These are phyloP conservation scores for Nymphalis urticae DNA, from an alignment of 2,888 invertebrate species.

Conservation along the genomic window DNA sequence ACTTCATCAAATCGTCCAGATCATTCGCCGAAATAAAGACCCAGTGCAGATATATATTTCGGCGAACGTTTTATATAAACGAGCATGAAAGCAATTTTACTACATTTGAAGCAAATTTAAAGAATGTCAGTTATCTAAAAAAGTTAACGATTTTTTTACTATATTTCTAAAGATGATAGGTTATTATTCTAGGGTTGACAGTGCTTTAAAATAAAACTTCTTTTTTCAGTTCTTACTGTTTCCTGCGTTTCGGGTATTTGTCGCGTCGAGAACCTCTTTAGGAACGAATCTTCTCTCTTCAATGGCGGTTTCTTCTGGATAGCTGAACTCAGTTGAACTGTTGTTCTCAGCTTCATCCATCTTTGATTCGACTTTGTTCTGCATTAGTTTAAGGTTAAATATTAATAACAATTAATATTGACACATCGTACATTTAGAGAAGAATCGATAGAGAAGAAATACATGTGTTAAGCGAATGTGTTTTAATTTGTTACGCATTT, in stretches of 20 bases:
- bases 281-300: constrained; percentile 95
- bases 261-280: constrained; percentile 95
- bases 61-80: too few species aligned
- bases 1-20: too few species aligned
- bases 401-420: not conserved
- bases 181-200: not conserved
- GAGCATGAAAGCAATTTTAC: too few species aligned
- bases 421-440: not conserved
- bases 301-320: constrained; percentile 93
- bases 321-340: constrained; percentile 95
- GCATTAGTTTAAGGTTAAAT: constrained; percentile 48
- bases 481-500: too few species aligned
- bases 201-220: not conserved
- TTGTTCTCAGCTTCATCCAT: constrained; percentile 97
- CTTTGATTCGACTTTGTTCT: constrained; percentile 96
- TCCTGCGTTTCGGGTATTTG: constrained; percentile 94
- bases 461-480: too few species aligned
- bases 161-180: too few species aligned
- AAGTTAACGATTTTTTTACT: too few species aligned
- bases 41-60: too few species aligned
- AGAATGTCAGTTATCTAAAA: not conserved
- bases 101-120: not conserved
- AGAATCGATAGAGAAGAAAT: not conserved
- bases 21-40: too few species aligned
- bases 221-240: constrained; percentile 76